Evolutionary conservation across 2,113 vertebrate species (phyloP).

Genomic region (Chamaea fasciata): DNA sequence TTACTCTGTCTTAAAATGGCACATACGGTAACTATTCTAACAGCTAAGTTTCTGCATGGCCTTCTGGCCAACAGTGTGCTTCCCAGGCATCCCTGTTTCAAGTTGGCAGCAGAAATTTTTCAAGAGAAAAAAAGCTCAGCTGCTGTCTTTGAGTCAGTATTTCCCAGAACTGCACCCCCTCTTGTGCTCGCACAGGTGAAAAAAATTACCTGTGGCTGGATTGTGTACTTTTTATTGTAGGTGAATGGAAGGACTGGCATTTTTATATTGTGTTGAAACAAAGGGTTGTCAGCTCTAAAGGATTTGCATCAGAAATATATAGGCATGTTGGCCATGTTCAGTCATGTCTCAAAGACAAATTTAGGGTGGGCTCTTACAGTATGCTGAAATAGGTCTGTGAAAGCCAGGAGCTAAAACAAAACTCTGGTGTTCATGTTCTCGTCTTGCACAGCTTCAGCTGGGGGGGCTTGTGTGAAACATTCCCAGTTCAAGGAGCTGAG

Average conservation of each 20-base stretch:
- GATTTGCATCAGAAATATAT: neutral
- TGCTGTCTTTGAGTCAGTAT: neutral
- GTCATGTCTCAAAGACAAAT: neutral
- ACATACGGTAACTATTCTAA: neutral
- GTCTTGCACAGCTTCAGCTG: neutral
- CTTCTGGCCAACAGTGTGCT: neutral
- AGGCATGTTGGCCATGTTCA: neutral
- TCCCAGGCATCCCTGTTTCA: neutral
- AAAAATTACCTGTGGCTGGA: neutral
- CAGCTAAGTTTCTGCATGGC: neutral
- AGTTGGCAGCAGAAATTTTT: neutral
- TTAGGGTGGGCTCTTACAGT: neutral
- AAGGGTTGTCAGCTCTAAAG: neutral
- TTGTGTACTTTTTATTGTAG: neutral
- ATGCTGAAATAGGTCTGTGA: neutral
- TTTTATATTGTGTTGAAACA: neutral
- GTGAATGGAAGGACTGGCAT: neutral
- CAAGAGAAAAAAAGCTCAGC: neutral
- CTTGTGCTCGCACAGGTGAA: neutral
- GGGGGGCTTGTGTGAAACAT: neutral
- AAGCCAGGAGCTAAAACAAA: neutral
- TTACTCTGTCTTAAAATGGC: neutral
- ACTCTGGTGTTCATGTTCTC: neutral
- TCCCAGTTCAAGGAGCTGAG: rapidly evolving
- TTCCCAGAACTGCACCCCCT: neutral